Evolutionary conservation across 2,888 invertebrate species (phyloP).

Genomic region (Rosalia funebris): DNA sequence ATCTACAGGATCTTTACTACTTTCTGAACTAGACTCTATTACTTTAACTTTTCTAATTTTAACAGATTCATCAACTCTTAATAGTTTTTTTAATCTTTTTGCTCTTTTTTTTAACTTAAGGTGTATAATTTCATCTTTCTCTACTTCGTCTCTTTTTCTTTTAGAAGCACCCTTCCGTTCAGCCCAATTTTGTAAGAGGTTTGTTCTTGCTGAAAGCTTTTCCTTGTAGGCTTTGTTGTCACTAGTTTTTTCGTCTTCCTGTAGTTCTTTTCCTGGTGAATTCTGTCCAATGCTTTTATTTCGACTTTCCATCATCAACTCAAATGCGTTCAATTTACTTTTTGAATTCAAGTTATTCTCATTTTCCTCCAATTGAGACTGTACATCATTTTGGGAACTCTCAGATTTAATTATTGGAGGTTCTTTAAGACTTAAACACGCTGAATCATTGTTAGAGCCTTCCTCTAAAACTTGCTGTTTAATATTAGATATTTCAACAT

Average conservation of each 20-base stretch:
- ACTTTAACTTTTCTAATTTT: conserved; percentile 15
- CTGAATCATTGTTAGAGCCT: too few relatives aligned
- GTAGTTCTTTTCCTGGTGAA: conserved; percentile 70
- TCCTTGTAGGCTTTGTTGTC: conserved; percentile 30
- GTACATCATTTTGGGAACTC: too few relatives aligned
- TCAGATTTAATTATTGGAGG: too few relatives aligned
- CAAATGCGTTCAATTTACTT: conserved; percentile 61
- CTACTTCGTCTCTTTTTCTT: conserved; percentile 68
- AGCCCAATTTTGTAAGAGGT: conserved; percentile 71
- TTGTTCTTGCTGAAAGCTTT: conserved; percentile 63
- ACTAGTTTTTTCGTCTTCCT: conserved; percentile 54
- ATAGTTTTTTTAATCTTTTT: conserved; percentile 68
- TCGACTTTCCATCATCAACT: conserved; percentile 74
- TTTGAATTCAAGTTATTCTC: too few relatives aligned
- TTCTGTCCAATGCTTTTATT: conserved; percentile 73
- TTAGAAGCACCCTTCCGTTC: conserved; percentile 72
- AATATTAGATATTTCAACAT: too few relatives aligned
- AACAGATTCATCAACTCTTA: conserved; percentile 43
- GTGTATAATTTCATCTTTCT: conserved; percentile 69
- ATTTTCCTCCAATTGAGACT: too few relatives aligned
- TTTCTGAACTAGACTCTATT: conserved; percentile 32
- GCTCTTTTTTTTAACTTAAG: conserved; percentile 71
- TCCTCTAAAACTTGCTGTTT: too few relatives aligned
- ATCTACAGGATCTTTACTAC: conserved; percentile 23
- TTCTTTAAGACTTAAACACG: too few relatives aligned